phyloP scores from a whole-genome alignment of 2,113 vertebrate species.

The Strix aluco region DNA sequence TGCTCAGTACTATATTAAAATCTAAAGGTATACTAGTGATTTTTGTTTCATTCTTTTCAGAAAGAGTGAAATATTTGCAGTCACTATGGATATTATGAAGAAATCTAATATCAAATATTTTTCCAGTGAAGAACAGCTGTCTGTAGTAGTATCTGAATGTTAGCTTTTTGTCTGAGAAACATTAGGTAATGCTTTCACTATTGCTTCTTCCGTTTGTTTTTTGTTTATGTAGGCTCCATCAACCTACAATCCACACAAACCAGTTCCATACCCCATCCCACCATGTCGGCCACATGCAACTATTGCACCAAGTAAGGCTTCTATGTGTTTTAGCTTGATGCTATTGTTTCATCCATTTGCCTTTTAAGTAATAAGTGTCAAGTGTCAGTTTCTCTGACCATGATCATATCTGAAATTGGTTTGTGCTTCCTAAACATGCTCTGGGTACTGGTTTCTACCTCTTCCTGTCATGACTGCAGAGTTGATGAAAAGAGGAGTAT shows the following conservation, averaged over 20 bases:
- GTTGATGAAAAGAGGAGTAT: background rate
- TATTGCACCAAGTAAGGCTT: conserved; percentile 95
- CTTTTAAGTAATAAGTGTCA: background rate
- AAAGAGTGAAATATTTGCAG: background rate
- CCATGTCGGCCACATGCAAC: conserved; percentile 95
- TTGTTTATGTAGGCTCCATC: conserved; percentile 84
- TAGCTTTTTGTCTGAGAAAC: background rate
- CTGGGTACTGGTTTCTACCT: background rate
- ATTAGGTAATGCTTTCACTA: conserved; percentile 19
- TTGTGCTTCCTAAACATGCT: background rate
- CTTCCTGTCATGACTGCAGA: background rate
- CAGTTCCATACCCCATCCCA: conserved; percentile 96
- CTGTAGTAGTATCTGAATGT: background rate
- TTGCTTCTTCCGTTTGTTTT: conserved; percentile 4
- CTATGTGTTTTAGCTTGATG: background rate
- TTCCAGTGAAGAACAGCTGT: background rate
- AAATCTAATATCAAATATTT: background rate
- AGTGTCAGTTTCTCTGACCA: background rate
- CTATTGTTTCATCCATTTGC: conserved; percentile 1
- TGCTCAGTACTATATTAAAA: background rate
- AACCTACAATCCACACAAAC: conserved; percentile 94
- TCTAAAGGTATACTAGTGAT: background rate
- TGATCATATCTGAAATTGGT: background rate
- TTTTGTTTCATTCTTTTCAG: background rate
- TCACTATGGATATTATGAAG: background rate